Evolutionary conservation across 2,113 vertebrate species (phyloP).

Genomic region (Otis tarda): DNA sequence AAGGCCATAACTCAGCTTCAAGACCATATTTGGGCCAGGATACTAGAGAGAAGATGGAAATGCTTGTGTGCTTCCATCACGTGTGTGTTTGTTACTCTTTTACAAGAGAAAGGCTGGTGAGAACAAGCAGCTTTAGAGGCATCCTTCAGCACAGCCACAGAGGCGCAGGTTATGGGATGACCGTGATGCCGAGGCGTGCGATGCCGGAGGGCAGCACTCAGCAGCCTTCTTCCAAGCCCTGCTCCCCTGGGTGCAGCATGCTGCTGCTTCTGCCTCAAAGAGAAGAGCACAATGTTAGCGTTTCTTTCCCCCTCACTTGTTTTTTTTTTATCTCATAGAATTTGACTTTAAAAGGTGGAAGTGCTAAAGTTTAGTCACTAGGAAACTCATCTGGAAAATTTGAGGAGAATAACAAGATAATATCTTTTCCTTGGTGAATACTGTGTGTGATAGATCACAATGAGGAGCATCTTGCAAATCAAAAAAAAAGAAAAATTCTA

Average conservation of each 20-base stretch:
- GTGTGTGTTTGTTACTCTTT: background rate
- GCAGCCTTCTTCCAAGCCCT: background rate
- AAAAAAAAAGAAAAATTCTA: background rate
- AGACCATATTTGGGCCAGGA: background rate
- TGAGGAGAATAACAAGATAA: background rate
- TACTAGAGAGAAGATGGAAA: background rate
- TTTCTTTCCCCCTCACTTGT: accelerated
- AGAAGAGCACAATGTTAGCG: background rate
- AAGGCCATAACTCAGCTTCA: background rate
- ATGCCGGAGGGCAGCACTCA: background rate
- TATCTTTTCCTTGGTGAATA: background rate
- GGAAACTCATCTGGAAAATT: background rate
- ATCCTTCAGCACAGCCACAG: background rate
- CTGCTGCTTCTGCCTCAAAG: background rate
- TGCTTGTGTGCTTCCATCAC: background rate
- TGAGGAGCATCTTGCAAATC: background rate
- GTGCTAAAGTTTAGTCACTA: background rate
- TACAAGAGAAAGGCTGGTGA: background rate
- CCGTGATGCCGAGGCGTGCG: accelerated
- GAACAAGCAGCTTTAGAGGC: background rate
- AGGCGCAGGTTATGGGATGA: background rate
- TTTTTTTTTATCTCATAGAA: background rate
- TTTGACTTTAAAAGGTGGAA: background rate
- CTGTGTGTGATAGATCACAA: background rate
- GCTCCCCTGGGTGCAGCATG: background rate